Base-by-base conservation (phyloP, 2,113 vertebrate species). In the Corythaixoides concolor region DNA sequence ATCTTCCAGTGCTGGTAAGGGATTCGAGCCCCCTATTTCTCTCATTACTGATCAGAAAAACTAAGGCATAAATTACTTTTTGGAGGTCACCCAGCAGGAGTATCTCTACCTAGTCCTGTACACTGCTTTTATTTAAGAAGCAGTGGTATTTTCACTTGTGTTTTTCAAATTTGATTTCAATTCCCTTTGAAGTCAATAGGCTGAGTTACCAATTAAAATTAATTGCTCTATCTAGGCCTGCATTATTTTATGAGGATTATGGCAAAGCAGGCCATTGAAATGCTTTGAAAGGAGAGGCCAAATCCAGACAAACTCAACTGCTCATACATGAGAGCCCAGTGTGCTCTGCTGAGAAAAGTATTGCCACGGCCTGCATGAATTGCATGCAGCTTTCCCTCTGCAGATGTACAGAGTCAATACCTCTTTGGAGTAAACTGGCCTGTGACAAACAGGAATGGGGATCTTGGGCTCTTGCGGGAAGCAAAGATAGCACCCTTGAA, bases 141-240 rank as follows among this genome's bases (percentile, higher is more conserved):
- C 5, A 1, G 23, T 21, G 47, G 58, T 81, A 77, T 62, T 92
- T 89, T 55, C 20, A 70, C 30, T 72, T 33, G 6, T 20, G 39
- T 77, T 83, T 85, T 83, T 80, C 13, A 70, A 77, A 90, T 52
- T 64, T 74, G 9, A 77, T 9, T 47, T 83, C 28, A 19, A 80
- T 33, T 90, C n/a, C 11, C 55, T 90, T 90, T 86, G 50, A 96
- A 89, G 76, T 30, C 45, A 74, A 32, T 5, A 53, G n/a, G 11
- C 20, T 27, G 50, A 70, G 53, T 74, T 66, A 55, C 68, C 63
- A 88, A 70, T 88, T 93, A 93, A 95, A 95, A 80, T 77, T 80
- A 83, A 70, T 74, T 92, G 55, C 20, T 87, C 17, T 77, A 8
- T n/a, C 56, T 87, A 47, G 55, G 20, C 37, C 60, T 70, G 59